Base-by-base conservation (phyloP, 2,797 vertebrate species). In the Gallinago solitaria region DNA sequence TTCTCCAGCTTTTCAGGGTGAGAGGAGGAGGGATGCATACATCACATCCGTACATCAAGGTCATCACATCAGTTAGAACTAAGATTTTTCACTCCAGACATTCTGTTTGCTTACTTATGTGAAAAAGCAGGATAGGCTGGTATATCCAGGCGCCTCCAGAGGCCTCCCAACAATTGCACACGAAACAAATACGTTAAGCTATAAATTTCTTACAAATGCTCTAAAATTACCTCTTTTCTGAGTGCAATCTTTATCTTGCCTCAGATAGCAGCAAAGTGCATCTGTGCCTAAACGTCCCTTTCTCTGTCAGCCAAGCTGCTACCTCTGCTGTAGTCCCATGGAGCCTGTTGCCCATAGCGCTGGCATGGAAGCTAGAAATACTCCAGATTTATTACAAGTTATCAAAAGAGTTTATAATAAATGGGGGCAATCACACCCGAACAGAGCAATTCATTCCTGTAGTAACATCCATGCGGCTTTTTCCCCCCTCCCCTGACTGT, bases 351-450 rank as follows among this genome's bases (percentile, higher is more conserved):
- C 43, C 57, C 41, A 27, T 10, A 32, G 1, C 70, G 16, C 73
- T 88, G 79, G 28, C 24, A 23, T 6, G 24, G 48, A 93, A 67
- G 45, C 45, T n/a, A 64, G 79, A 83, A 87, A 83, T n/a, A 32
- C 37, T 78, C 20, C 16, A 89, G 68, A 95, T 94, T 93, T 92
- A 92, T 71, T 83, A 48, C 35, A 77, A 47, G 48, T 60, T 87
- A 87, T 94, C 89, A 71, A 33, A 97, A 87, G 20, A 81, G 45
- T 81, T 95, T 87, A 24, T 85, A 91, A 95, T 78, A 95, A 89
- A 86, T 75, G 28, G 15, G 14, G 30, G 37, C 37, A 93, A 95
- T 91, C 65, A 35, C 57, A 71, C 48, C 69, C 2, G 5, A 91
- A 60, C 69, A 60, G 33, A 93, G 60, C 32, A 91, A 91, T 91